Conservation (phyloP, 2,113 vertebrate genomes). For the Sapayoa aenigma region DNA sequence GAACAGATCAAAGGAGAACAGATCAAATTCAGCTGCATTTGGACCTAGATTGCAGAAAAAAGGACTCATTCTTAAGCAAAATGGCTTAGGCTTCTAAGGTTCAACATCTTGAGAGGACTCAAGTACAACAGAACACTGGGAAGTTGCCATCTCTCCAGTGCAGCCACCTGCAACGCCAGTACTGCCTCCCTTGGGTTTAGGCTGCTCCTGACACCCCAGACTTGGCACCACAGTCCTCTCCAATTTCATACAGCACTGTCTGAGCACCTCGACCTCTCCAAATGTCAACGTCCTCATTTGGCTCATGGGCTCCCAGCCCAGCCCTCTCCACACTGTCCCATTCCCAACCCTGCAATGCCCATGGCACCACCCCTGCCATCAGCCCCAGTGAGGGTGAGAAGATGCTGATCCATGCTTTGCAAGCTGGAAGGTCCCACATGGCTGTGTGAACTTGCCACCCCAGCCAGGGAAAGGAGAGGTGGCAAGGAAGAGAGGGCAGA, state of each 20-base stretch:
- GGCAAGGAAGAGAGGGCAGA: neutral
- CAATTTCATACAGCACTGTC: neutral
- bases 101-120: neutral
- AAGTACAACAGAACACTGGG: neutral
- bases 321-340: neutral
- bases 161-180: neutral
- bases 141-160: neutral
- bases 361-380: accelerated
- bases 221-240: neutral
- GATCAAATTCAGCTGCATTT: constrained; percentile 43
- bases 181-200: accelerated
- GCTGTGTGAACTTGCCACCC: neutral
- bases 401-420: neutral
- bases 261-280: neutral
- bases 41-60: constrained; percentile 33
- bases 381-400: accelerated
- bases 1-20: constrained; percentile 56
- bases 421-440: neutral
- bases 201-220: neutral
- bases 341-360: neutral
- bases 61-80: constrained; percentile 45
- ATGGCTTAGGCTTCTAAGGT: neutral
- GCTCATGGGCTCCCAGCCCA: neutral
- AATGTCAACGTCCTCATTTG: accelerated
- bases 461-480: neutral